A percentile compares a stretch with the other conserved stretches of the same genome.
These are phyloP conservation scores for Drosophila chauvacae DNA, from an alignment of 1,140 invertebrate genomes.

Conservation along the genomic window DNA sequence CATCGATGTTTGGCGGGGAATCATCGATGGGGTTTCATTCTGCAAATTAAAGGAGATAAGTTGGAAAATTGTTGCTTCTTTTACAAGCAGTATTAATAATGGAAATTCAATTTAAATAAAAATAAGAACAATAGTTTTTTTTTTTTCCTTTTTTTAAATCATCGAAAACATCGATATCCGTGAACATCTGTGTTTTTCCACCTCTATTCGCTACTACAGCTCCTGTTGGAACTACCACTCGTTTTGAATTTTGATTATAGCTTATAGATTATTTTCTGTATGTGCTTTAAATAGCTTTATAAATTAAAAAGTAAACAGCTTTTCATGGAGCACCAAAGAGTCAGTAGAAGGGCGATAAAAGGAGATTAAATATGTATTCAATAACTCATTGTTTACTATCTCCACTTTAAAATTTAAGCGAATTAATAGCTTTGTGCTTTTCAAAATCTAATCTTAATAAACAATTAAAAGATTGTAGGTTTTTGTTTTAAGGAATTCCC, in stretches of 20 bases:
- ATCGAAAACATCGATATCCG: no score
- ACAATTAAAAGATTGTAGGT: not conserved
- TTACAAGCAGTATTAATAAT: no score
- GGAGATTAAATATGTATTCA: not conserved
- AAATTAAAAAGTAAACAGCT: not conserved
- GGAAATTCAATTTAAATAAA: no score
- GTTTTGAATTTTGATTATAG: not conserved
- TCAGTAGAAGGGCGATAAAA: fast-evolving
- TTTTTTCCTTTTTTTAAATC: no score
- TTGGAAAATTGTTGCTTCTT: no score
- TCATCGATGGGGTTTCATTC: no score
- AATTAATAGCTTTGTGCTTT: not conserved
- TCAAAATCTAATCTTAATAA: not conserved
- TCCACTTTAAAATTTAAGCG: not conserved
- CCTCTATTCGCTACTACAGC: no score
- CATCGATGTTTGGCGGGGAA: no score
- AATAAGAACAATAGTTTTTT: no score
- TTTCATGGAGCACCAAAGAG: not conserved
- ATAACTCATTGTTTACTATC: not conserved
- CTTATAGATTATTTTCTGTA: not conserved
- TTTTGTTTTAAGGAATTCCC: not conserved
- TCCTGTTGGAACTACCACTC: not conserved
- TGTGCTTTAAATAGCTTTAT: not conserved
- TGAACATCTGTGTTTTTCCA: no score
- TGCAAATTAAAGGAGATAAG: no score